Evolutionary conservation across 2,797 vertebrate species (phyloP).

Genomic region (Salarias fasciatus): DNA sequence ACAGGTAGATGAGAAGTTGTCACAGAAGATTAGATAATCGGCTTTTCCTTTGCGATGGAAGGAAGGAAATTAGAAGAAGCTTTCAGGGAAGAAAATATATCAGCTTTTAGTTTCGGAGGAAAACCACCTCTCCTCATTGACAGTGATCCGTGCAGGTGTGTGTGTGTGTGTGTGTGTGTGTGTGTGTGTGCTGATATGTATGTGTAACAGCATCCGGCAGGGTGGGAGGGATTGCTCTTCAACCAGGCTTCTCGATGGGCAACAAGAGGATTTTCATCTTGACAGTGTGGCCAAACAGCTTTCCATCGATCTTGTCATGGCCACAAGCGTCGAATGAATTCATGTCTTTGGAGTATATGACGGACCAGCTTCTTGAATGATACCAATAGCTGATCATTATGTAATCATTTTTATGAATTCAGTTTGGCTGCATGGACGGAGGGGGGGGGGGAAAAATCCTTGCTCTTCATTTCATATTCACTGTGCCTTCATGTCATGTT

Average conservation of each 20-base stretch:
- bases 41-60: constrained; percentile 26
- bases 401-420: constrained; percentile 52
- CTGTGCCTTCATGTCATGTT: constrained; percentile 10
- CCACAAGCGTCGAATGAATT: constrained; percentile 19
- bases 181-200: constrained; percentile 22
- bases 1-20: constrained; percentile 79
- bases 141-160: constrained; percentile 50
- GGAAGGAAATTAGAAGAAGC: constrained; percentile 16
- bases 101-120: constrained; percentile 41
- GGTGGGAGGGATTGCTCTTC: constrained; percentile 65
- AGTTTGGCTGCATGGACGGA: constrained; percentile 6
- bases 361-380: constrained; percentile 22
- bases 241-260: constrained; percentile 57
- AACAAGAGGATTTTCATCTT: constrained; percentile 65
- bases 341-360: constrained; percentile 40
- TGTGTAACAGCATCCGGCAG: constrained; percentile 61
- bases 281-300: constrained; percentile 64
- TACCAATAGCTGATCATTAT: constrained; percentile 38
- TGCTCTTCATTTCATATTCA: not conserved
- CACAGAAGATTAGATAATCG: constrained; percentile 53
- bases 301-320: constrained; percentile 47
- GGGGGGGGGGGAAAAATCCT: not conserved
- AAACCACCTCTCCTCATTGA: constrained; percentile 28
- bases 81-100: constrained; percentile 22
- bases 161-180: constrained; percentile 38